Percentiles rank a stretch among this genome's conserved stretches.
Evolutionary conservation across 2,113 vertebrate genomes (phyloP).

Genomic region (Heterotilapia buettikoferi): DNA sequence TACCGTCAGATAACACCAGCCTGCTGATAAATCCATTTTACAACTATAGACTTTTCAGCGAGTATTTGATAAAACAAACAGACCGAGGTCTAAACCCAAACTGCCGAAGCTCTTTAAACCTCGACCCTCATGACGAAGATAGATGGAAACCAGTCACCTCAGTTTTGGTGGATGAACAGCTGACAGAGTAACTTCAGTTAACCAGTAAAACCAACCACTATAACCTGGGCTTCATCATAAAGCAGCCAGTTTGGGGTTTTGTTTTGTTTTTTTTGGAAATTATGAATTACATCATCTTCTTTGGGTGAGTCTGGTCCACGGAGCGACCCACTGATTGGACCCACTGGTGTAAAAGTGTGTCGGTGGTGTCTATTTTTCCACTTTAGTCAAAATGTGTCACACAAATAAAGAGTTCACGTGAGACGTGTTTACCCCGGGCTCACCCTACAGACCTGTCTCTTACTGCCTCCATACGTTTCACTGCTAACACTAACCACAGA

Average conservation of each 20-base stretch:
- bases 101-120: neutral
- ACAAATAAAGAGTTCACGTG: neutral
- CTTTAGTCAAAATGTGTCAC: neutral
- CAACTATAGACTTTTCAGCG: neutral
- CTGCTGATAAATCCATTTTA: neutral
- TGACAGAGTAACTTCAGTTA: neutral
- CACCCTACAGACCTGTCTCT: neutral
- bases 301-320: neutral
- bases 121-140: neutral
- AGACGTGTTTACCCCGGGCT: rapidly evolving
- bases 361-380: neutral
- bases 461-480: neutral
- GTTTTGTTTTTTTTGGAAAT: neutral
- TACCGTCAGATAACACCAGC: neutral
- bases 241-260: neutral
- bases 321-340: neutral
- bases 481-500: neutral
- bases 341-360: neutral
- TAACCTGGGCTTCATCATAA: neutral
- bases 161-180: neutral
- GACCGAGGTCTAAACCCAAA: neutral
- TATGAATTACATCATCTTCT: neutral
- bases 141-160: neutral
- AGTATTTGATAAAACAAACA: neutral
- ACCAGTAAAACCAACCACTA: neutral